These are phyloP conservation scores for Phorcus lineatus DNA, from an alignment of 2,888 invertebrate species.

Conservation along the genomic window DNA sequence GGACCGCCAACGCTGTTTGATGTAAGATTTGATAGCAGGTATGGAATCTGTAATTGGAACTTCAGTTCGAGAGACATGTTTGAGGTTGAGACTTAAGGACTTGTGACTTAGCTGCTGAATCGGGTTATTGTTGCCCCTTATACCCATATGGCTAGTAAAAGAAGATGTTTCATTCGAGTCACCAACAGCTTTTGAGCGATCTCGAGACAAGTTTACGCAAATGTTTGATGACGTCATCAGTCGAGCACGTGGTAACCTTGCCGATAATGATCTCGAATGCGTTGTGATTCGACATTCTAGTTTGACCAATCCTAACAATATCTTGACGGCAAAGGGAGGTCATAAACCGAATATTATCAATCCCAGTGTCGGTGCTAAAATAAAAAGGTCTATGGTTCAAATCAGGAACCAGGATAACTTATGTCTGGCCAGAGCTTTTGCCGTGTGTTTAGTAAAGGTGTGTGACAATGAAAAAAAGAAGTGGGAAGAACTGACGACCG, in stretches of 20 bases:
- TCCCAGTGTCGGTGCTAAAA: not conserved
- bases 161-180: too few species aligned
- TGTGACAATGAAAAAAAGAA: too few species aligned
- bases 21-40: too few species aligned
- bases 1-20: too few species aligned
- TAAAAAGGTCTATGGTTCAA: not conserved
- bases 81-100: too few species aligned
- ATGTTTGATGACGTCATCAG: not conserved
- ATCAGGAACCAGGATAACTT: not conserved
- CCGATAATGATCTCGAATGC: not conserved
- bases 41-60: too few species aligned
- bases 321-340: not conserved
- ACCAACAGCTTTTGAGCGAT: not conserved
- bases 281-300: not conserved
- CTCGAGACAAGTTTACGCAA: not conserved
- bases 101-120: too few species aligned
- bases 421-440: not conserved
- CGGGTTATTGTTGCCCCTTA: too few species aligned
- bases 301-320: not conserved
- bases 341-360: not conserved
- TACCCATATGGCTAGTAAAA: too few species aligned
- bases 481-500: not conserved
- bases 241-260: not conserved
- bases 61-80: too few species aligned
- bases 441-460: not conserved